These are phyloP conservation scores for Willisornis vidua DNA, from an alignment of 2,113 vertebrate genomes.

Conservation along the genomic window DNA sequence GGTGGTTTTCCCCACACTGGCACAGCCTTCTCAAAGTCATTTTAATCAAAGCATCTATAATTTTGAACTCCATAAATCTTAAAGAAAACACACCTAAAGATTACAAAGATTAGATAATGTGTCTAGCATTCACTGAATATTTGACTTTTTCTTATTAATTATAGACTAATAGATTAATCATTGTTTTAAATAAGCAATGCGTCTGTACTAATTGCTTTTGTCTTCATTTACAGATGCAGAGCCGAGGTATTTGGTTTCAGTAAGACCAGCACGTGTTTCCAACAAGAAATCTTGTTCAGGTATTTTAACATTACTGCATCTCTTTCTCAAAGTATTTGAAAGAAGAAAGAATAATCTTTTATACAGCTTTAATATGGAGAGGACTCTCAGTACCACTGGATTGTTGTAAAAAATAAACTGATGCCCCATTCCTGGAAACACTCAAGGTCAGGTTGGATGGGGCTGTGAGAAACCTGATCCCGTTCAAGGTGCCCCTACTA, in stretches of 20 bases:
- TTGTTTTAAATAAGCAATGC: not conserved
- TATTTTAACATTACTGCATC: conserved; percentile 53
- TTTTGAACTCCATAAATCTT: not conserved
- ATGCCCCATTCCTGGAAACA: not conserved
- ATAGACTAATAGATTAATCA: not conserved
- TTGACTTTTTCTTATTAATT: not conserved
- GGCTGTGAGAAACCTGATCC: not conserved
- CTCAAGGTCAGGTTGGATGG: not conserved
- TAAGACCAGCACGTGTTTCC: conserved; percentile 83
- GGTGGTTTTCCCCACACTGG: not conserved
- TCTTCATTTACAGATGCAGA: conserved; percentile 87
- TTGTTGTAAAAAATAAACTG: not conserved
- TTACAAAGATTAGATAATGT: not conserved
- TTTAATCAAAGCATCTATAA: not conserved
- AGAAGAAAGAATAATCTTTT: not conserved
- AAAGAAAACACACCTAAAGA: not conserved
- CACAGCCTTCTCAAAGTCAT: not conserved
- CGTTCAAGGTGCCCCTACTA: not conserved
- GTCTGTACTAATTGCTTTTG: not conserved
- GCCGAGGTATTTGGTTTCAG: conserved; percentile 90
- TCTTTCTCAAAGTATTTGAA: not conserved
- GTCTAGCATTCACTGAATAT: not conserved
- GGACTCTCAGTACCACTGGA: not conserved
- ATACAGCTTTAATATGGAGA: not conserved
- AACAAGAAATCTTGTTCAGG: conserved; percentile 92